These are phyloP conservation scores for Agrilus mali DNA, from an alignment of 2,888 invertebrate genomes.

Conservation along the genomic window DNA sequence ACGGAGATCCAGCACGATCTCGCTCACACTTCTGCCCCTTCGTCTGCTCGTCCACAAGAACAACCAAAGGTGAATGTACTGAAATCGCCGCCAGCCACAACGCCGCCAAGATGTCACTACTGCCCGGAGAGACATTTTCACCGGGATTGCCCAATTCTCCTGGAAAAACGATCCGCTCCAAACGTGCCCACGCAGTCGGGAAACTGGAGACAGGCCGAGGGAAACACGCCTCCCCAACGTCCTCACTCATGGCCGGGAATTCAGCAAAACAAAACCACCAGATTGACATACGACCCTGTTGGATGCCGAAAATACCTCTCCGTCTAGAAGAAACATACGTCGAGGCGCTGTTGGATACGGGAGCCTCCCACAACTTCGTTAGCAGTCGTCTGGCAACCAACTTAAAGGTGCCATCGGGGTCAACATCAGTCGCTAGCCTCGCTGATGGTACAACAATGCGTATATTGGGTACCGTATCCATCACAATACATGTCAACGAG, in stretches of 20 bases:
- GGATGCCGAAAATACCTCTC: not conserved
- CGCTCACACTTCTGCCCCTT: no score
- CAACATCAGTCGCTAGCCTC: no score
- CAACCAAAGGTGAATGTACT: no score
- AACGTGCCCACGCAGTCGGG: not conserved
- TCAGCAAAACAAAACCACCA: no score
- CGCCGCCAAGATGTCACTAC: not conserved
- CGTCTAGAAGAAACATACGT: not conserved
- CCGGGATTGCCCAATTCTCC: not conserved
- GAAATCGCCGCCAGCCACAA: no score
- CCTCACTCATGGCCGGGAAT: no score
- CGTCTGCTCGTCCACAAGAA: no score
- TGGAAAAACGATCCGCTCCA: not conserved
- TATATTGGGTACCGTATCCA: not conserved
- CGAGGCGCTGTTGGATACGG: not conserved
- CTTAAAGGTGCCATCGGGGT: not conserved
- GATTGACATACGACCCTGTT: not conserved
- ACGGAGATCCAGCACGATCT: no score
- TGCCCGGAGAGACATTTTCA: not conserved
- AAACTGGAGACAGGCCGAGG: not conserved
- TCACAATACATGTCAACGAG: no score
- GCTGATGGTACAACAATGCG: not conserved
- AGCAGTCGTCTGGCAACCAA: not conserved
- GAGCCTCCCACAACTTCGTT: not conserved
- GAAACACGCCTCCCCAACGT: no score